Base-by-base conservation (phyloP, 2,888 invertebrate genomes). In the Ophion slaviceki region DNA sequence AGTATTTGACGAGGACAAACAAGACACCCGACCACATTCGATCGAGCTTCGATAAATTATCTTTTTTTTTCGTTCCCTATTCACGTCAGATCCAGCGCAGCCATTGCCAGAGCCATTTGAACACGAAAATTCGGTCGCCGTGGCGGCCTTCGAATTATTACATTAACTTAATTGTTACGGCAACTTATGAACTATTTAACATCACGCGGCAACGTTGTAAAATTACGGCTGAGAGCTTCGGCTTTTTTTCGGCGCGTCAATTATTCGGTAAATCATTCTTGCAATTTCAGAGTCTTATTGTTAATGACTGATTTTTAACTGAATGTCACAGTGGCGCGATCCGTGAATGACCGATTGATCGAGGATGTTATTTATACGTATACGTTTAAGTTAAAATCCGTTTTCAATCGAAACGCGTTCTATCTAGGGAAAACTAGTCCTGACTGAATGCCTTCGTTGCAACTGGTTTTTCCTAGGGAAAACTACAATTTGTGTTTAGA, bases 181-280 rank as follows among this genome's bases (percentile, higher is more conserved):
- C 61, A 74, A 87, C 74, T 80, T 85, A 83, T 86, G 11, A 74
- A 90, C 82, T 88, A 90, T 80, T 86, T 84, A 90, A 89, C 87
- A 88, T 88, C 87, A 88, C 87, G 84, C 75, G 76, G 88, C 82
- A 87, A 88, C 85, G 79, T 82, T 85, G 72, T 84, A 85, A 85
- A 82, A 75, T 87, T 78, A 82, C 74, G 77, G 80, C 67, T 64
- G 78, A 80, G 82, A 10, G 47, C 20, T 76, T 3, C 53, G 53
- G 4, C 2, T 53, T 53, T 53, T 28, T 67, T 79, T 80, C 82
- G 71, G 79, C 82, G 66, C 82, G 77, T 75, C 11, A 68, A 74
- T 66, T 40, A 80, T 82, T 71, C 57, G 71, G 61, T 71, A 76
- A 80, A 82, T 72, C 17, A 82, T 74, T 80, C 57, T 80, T 71